Evolutionary conservation across 2,797 vertebrate species (phyloP).

Genomic region (Phoeniculus purpureus): DNA sequence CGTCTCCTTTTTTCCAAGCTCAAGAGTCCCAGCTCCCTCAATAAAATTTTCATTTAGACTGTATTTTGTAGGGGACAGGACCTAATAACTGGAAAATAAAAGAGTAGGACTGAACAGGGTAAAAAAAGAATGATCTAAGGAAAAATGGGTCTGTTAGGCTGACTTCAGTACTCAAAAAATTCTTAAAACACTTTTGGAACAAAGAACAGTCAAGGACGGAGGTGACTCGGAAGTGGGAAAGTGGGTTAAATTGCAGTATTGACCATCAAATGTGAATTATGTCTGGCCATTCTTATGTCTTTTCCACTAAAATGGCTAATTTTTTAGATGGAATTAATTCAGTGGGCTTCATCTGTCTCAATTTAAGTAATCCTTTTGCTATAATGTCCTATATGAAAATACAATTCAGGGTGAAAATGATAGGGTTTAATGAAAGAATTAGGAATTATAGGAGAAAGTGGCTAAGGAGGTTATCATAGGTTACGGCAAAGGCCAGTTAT

Average conservation of each 20-base stretch:
- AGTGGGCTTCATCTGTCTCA: not conserved
- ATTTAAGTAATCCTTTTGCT: not conserved
- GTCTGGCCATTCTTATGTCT: not conserved
- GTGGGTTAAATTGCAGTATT: not conserved
- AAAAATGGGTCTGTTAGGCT: not conserved
- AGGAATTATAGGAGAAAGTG: not conserved
- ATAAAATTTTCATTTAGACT: not conserved
- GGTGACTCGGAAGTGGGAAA: not conserved
- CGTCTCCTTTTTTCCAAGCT: too few relatives aligned
- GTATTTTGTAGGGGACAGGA: not conserved
- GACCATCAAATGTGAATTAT: not conserved
- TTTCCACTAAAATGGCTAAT: slow-evolving; percentile 9
- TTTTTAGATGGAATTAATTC: not conserved
- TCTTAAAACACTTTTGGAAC: not conserved
- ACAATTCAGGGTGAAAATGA: not conserved
- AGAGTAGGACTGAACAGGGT: not conserved
- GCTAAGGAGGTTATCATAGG: not conserved
- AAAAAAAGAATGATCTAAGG: not conserved
- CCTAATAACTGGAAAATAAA: not conserved
- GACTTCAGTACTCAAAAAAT: not conserved
- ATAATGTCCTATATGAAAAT: not conserved
- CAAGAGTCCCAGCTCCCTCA: too few relatives aligned
- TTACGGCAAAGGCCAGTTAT: not conserved
- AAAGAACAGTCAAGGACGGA: not conserved
- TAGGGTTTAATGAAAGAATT: not conserved